Base-by-base conservation (phyloP, 2,888 invertebrate genomes). In the Aphidoletes aphidimyza region DNA sequence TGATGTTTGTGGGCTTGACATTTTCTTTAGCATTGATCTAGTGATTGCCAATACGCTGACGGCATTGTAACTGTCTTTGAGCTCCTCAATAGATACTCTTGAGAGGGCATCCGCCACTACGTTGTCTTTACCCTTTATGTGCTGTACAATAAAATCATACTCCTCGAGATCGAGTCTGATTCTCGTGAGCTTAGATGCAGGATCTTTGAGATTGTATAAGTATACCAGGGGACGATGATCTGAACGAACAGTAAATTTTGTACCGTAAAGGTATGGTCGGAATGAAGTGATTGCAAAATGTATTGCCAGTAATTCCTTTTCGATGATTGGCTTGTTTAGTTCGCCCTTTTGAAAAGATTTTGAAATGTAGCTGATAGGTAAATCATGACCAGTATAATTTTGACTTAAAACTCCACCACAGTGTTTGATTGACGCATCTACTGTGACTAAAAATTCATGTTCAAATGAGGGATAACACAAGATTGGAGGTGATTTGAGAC, bases 391-490 rank as follows among this genome's bases (percentile, higher is more conserved):
- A 5, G 85, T 85, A 1, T 8, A 83, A 26, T 86, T 85, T 42
- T 88, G 88, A 1, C 87, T 86, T 19, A 88, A 45, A 0, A 88
- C 86, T 2, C 85, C 86, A 0, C 87, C 88, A 8, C 88, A 42
- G 0, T 87, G 88, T 9, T 83, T 86, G 17, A 87, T 85, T 11
- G 86, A 86, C 0, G 88, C 88, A 37, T 89, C 88, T 0, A 88
- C 87, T 0, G 88, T 88, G 9, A 88, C 19, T 2, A 86, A 84
- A 78, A 88, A 89, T 8, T 85, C 85, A 85, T 87, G 85, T 0
- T 85, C 83, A 84, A 89, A 89, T 84, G 88, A 88, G 0, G 88
- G 88, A 81, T 88, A 89, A 85, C 88, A 87, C 39, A 90, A 84
- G 14, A 89, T 86, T 0, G 88, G 89, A 42, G 87, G 87, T 69